Percentiles rank a stretch among this genome's conserved stretches.
phyloP scores from a whole-genome alignment of 92 coral and sea anemone species.

The Epizoanthus scotinus region DNA sequence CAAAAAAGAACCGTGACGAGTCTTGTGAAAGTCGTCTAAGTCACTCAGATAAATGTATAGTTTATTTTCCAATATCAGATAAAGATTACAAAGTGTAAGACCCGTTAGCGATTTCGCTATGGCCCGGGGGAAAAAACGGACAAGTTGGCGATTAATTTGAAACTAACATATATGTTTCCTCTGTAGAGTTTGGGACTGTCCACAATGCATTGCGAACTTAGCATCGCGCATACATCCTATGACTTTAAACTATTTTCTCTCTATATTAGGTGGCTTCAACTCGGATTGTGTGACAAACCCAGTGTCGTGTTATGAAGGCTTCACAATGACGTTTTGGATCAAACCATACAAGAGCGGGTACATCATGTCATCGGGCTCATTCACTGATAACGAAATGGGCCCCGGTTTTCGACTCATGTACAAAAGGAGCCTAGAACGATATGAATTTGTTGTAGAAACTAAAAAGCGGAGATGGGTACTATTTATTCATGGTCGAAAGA shows the following conservation, averaged over 20 bases:
- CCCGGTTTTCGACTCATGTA: conserved; percentile 90
- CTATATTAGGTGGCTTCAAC: conserved; percentile 77
- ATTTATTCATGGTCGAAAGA: conserved; percentile 58
- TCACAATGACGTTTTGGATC: conserved; percentile 93
- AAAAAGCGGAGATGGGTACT: conserved; percentile 68
- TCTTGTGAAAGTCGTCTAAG: no score
- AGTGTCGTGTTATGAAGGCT: conserved; percentile 75
- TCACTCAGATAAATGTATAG: no score
- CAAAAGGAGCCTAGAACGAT: conserved; percentile 60
- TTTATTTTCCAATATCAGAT: no score
- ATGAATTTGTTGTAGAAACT: conserved; percentile 76
- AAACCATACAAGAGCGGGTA: conserved; percentile 75
- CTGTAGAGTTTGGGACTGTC: no score
- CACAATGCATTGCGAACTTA: no score
- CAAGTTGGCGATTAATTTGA: no score
- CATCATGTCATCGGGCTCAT: conserved; percentile 92
- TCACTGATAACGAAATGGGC: conserved; percentile 82
- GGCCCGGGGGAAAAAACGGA: no score
- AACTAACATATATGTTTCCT: no score
- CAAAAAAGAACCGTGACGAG: no score
- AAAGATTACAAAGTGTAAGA: no score
- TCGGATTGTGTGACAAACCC: conserved; percentile 94
- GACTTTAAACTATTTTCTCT: background rate
- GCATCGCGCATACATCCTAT: no score
- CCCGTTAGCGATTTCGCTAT: no score